Percentiles rank a stretch among this genome's conserved stretches.
Conservation (phyloP, 2,113 vertebrate genomes). For the Fregata magnificens region DNA sequence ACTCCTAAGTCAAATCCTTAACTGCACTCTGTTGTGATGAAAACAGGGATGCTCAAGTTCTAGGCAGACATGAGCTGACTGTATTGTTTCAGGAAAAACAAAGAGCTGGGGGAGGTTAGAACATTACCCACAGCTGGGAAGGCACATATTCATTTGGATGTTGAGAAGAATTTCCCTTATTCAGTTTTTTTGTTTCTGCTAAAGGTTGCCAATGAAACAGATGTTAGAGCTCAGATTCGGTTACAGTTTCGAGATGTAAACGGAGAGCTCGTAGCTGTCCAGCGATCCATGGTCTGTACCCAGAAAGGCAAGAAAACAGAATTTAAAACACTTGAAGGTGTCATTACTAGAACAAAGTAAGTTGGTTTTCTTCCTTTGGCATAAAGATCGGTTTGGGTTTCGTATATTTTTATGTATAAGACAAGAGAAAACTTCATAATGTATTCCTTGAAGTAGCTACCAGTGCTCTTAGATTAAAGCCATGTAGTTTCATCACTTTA, state of each 20-base stretch:
- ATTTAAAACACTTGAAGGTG: slow-evolving; percentile 94
- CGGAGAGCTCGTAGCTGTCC: slow-evolving; percentile 84
- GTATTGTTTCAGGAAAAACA: not conserved
- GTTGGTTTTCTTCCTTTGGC: slow-evolving; percentile 8
- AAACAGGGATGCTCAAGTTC: not conserved
- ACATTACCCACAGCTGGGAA: not conserved
- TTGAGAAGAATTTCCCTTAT: not conserved
- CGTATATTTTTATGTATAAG: not conserved
- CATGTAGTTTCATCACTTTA: not conserved
- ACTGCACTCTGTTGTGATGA: not conserved
- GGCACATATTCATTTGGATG: not conserved
- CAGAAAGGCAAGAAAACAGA: slow-evolving; percentile 92
- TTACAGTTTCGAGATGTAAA: slow-evolving; percentile 90
- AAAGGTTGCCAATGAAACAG: slow-evolving; percentile 94
- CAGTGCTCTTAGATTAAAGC: not conserved
- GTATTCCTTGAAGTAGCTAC: not conserved
- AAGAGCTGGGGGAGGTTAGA: not conserved
- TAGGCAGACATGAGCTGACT: not conserved
- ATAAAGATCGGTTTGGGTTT: not conserved
- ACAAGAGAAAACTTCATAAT: not conserved
- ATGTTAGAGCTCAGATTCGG: slow-evolving; percentile 93
- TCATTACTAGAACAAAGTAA: slow-evolving; percentile 90
- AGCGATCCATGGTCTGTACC: slow-evolving; percentile 92
- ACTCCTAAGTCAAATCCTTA: not conserved
- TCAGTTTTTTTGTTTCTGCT: not conserved